Evolutionary conservation across 2,888 invertebrate genomes (phyloP), one percentile per base, ranked within the genome.

Genomic region (Fissipunctia ypsillon): DNA sequence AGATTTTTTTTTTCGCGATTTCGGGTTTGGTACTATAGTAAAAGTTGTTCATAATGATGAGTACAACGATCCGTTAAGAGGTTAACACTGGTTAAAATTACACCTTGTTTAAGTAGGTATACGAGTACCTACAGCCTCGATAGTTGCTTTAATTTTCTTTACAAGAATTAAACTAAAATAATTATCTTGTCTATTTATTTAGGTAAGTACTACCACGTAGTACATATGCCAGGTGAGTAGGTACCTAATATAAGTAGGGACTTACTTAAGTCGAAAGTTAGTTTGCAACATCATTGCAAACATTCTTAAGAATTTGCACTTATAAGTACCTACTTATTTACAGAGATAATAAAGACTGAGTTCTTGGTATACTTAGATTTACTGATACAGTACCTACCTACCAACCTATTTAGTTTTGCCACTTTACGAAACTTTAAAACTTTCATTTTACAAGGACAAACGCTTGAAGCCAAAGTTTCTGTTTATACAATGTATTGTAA

Each of bases 251-350:
- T 41, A 65, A 75, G 59, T 38, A 45, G 43, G 28, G 7, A 25
- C 25, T 41, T 65, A 48, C 68, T 76, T 76, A 56, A 56, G 31
- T 76, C 35, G 76, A 56, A 69, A 76, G 75, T 67, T 66, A 60
- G 48, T 41, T 69, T 50, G 61, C 48, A 69, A 76, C 60, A 76
- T 50, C 61, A 61, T 52, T 41, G 60, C 41, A 76, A 76, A 76
- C 28, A 69, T 48, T 75, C 45, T 56, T 76, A 28, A 76, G 56
- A 48, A 61, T 76, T 76, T 50, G 41, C 76, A 61, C 69, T 69
- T 50, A 19, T 35, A 35, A 61, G 61, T 76, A n/a, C n/a, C n/a
- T n/a, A n/a, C n/a, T n/a, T n/a, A 69, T 76, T 76, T 61, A n/a
- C 68, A 35, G 5, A 54, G 35, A 75, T 31, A 45, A 25, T 12